Evolutionary conservation across 1,140 invertebrate genomes (phyloP), one percentile per base, ranked within the genome.

Genomic region (Ceratosolen fusciceps): DNA sequence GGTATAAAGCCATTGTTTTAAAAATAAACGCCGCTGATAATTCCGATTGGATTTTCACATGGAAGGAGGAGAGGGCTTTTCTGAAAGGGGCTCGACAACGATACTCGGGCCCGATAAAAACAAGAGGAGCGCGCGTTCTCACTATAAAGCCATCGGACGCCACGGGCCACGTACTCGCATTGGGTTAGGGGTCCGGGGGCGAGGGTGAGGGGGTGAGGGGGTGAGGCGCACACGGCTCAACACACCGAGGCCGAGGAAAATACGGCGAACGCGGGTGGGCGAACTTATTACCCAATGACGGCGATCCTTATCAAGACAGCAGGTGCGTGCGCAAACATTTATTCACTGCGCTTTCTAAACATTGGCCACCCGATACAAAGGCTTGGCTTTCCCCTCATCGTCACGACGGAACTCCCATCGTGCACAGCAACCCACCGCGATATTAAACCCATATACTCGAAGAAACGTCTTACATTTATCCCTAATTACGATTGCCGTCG

Each of bases 321-420:
- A 29, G n/a, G 47, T 72, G 70, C 49, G 47, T 72, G 10, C 29
- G 9, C 47, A 72, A 72, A 72, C 29, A 54, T 54, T 72, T 72
- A 72, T 72, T 43, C 34, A 72, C n/a, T 54, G 70, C 70, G 70
- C 70, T 72, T 72, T 72, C 70, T 72, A 72, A 47, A 54, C 37
- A 43, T 37, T 0, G 39, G 19, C 39, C 29, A 21, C 21, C 62
- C 2, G 29, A n/a, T n/a, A n/a, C n/a, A n/a, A n/a, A 39, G n/a
- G 12, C 21, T 67, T 39, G n/a, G 16, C 47, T 70, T 70, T 49
- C 26, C 43, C n/a, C n/a, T n/a, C n/a, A n/a, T n/a, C n/a, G n/a
- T n/a, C n/a, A n/a, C n/a, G n/a, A n/a, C n/a, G n/a, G n/a, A n/a
- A n/a, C n/a, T n/a, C n/a, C n/a, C n/a, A n/a, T n/a, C n/a, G n/a